These are phyloP conservation scores for Crocallis elinguaria DNA, from an alignment of 2,888 invertebrate species.

Conservation along the genomic window DNA sequence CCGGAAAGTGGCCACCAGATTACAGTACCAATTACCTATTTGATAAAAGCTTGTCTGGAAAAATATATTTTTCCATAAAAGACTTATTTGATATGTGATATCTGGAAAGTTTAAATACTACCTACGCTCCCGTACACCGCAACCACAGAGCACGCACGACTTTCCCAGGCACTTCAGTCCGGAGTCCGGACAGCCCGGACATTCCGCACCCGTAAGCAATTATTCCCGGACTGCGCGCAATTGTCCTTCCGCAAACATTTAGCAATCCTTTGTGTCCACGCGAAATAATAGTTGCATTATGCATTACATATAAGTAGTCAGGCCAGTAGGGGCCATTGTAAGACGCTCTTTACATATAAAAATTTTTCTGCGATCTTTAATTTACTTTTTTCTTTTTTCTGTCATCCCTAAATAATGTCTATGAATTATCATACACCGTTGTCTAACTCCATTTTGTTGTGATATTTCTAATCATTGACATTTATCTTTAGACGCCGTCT, in stretches of 20 bases:
- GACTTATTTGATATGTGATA: background rate
- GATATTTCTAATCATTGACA: too few species aligned
- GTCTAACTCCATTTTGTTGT: too few species aligned
- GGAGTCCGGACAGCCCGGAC: slow-evolving; percentile 29
- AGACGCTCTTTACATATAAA: too few species aligned
- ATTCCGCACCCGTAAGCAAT: slow-evolving; percentile 63
- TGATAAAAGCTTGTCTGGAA: too few species aligned
- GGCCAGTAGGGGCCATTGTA: background rate
- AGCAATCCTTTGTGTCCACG: slow-evolving; percentile 50
- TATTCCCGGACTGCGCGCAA: slow-evolving; percentile 50
- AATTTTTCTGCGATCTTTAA: too few species aligned
- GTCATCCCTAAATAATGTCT: too few species aligned
- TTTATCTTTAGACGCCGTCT: too few species aligned
- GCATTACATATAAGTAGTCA: slow-evolving; percentile 1
- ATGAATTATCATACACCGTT: too few species aligned
- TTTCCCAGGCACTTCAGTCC: slow-evolving; percentile 5
- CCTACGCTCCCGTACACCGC: background rate
- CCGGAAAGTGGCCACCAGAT: too few species aligned
- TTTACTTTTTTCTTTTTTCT: too few species aligned
- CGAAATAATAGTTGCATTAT: slow-evolving; percentile 29
- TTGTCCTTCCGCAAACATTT: slow-evolving; percentile 57
- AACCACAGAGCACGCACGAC: background rate
- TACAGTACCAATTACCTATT: too few species aligned
- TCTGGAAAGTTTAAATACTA: background rate
- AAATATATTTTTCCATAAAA: too few species aligned